Base-by-base conservation (phyloP, 2,797 vertebrate species). In the Champsocephalus esox region DNA sequence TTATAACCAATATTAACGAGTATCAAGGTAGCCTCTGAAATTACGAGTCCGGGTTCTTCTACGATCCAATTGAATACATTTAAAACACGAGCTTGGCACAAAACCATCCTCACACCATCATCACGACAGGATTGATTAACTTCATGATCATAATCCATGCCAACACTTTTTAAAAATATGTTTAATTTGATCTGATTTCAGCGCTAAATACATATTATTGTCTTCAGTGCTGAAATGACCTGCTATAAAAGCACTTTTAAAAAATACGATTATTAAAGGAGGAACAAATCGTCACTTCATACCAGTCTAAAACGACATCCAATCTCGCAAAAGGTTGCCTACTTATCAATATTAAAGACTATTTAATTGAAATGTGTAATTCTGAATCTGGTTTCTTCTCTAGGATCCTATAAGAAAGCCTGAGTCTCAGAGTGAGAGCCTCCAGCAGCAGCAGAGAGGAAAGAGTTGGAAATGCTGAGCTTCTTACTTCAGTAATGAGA, bases 401-500 rank as follows among this genome's bases (percentile, higher is more conserved):
- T 38, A 10, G 24, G 28, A 65, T 16, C 69, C 1, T 6, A 57
- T 14, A 65, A 74, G 21, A 62, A 65, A 55, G 1, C 44, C 63
- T 38, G 54, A 73, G 61, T 48, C 45, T n/a, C 24, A 72, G 66
- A 67, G 63, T 66, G 21, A 71, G 61, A 85, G 58, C 74, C 64
- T 65, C 69, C 80, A 44, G 7, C 65, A 63, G 70, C 77, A 75
- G 63, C 73, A 84, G 46, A 87, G 69, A 80, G 83, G 66, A 87
- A 79, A 88, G 70, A 88, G 69, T 67, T 77, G 70, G 75, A 90
- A 90, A 89, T 79, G 82, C 88, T 82, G 73, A 92, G 83, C 82
- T 75, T 55, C 94, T 95, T 95, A 95, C 94, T 95, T 95, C 88
- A 88, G 92, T 50, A 90, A 50, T 83, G 91, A 88, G 88, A 89